Evolutionary conservation across 1,140 invertebrate species (phyloP).

Genomic region (Trachelipus rathkii): DNA sequence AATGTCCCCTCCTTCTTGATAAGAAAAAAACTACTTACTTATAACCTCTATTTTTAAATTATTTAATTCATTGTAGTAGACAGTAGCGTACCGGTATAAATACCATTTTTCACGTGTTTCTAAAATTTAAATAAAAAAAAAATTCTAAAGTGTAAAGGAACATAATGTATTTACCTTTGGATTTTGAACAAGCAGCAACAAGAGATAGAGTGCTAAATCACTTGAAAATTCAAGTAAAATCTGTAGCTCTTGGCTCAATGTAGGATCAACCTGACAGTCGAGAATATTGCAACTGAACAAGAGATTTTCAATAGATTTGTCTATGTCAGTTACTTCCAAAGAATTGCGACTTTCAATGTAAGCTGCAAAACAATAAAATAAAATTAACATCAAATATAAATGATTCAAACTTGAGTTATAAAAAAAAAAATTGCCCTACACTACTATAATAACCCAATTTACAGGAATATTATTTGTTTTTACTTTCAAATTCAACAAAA

Average conservation of each 20-base stretch:
- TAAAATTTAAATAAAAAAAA: no score
- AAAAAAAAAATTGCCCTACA: no score
- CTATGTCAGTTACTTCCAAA: conserved; percentile 37
- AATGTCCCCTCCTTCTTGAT: no score
- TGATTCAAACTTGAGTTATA: background rate
- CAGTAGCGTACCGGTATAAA: no score
- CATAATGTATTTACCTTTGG: conserved; percentile 31
- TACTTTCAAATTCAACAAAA: no score
- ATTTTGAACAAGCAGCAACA: conserved; percentile 39
- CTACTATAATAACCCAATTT: no score
- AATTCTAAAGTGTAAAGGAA: no score
- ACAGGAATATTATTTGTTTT: no score
- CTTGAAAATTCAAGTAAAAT: conserved; percentile 38
- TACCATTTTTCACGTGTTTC: no score
- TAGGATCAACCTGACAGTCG: conserved; percentile 41
- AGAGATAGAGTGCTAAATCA: conserved; percentile 40
- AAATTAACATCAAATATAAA: conserved; percentile 12
- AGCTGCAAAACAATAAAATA: conserved; percentile 23
- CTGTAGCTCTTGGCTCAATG: conserved; percentile 37
- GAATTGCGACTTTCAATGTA: conserved; percentile 39
- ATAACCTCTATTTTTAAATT: no score
- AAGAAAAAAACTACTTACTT: no score
- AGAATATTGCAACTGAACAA: conserved; percentile 37
- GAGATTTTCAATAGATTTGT: conserved; percentile 37
- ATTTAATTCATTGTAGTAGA: no score